Evolutionary conservation across 2,113 vertebrate genomes (phyloP).

Genomic region (Oryzias woworae): DNA sequence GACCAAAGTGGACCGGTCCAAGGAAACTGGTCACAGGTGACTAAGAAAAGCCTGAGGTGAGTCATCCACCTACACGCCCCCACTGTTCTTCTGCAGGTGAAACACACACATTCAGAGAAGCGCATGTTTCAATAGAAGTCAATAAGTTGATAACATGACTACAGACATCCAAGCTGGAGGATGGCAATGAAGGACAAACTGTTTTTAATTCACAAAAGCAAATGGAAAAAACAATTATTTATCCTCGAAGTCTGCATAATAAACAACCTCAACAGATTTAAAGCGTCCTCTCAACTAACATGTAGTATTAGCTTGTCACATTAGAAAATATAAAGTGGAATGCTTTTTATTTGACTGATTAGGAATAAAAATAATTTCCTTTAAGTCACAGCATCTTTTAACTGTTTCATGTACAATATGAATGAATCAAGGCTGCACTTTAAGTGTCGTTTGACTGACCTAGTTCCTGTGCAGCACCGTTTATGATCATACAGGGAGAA

Average conservation of each 20-base stretch:
- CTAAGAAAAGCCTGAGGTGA: too few relatives aligned
- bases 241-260: background rate
- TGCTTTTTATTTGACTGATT: conserved; percentile 17
- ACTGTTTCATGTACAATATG: conserved; percentile 64
- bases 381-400: conserved; percentile 40
- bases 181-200: too few relatives aligned
- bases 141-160: too few relatives aligned
- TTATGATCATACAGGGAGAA: conserved; percentile 14
- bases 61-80: too few relatives aligned
- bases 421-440: conserved; percentile 63
- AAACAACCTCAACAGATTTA: background rate
- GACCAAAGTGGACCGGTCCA: too few relatives aligned
- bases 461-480: conserved; percentile 58
- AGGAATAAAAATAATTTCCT: conserved; percentile 33
- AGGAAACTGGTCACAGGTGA: too few relatives aligned
- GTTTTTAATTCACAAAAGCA: too few relatives aligned
- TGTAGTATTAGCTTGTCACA: background rate
- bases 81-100: too few relatives aligned
- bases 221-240: too few relatives aligned
- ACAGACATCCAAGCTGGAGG: too few relatives aligned
- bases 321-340: background rate
- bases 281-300: conserved; percentile 10
- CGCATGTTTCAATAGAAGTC: too few relatives aligned
- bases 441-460: conserved; percentile 63
- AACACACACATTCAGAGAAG: too few relatives aligned